Percentiles rank a stretch among this genome's conserved stretches.
These are phyloP conservation scores for Styela clava DNA, from an alignment of 23 tunicate genomes.

Conservation along the genomic window DNA sequence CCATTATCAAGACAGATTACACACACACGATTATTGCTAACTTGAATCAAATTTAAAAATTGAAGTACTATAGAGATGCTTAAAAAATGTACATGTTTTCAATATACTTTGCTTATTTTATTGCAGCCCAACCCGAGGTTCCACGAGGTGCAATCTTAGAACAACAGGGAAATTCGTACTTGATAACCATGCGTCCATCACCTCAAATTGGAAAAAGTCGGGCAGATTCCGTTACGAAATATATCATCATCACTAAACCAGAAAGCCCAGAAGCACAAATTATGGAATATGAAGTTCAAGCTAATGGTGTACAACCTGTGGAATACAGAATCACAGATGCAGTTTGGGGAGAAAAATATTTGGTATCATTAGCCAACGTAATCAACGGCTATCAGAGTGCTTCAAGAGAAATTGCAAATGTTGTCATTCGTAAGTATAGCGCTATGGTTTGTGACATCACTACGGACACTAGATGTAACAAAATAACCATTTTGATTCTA, in stretches of 20 bases:
- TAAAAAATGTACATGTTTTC: no score
- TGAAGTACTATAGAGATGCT: no score
- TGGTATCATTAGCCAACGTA: not conserved
- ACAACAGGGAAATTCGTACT: not conserved
- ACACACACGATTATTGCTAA: no score
- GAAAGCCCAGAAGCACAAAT: not conserved
- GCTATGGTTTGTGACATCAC: no score
- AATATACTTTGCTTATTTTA: no score
- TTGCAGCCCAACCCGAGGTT: not conserved
- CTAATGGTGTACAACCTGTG: not conserved
- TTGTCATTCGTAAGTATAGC: constrained; percentile 51
- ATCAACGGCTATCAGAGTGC: constrained; percentile 24
- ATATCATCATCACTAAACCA: not conserved
- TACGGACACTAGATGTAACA: no score
- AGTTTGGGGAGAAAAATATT: constrained; percentile 41
- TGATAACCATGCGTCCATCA: not conserved
- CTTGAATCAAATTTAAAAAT: no score
- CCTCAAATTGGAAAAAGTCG: not conserved
- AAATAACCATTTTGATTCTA: no score
- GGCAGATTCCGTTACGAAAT: not conserved
- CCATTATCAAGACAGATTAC: no score
- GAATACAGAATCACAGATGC: constrained; percentile 14
- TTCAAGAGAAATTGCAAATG: not conserved
- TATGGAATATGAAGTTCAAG: not conserved
- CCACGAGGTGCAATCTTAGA: not conserved